Evolutionary conservation across 2,888 invertebrate species (phyloP).

Genomic region (Hypercompe scribonia): DNA sequence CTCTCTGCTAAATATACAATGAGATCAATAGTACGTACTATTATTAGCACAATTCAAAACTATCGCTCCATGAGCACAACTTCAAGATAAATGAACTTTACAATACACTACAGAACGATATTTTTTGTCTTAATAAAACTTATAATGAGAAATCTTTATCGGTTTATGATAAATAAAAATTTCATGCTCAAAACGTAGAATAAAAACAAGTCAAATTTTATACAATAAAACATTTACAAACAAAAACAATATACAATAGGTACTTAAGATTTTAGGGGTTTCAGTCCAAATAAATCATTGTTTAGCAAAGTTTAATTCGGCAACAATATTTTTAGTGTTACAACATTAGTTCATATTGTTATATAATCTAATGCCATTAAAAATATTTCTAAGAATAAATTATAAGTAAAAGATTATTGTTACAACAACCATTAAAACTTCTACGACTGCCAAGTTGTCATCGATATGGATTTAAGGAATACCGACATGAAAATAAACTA

Average conservation of each 20-base stretch:
- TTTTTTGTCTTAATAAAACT: slow-evolving; percentile 59
- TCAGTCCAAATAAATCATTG: slow-evolving; percentile 56
- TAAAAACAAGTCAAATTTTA: slow-evolving; percentile 39
- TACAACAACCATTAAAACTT: slow-evolving; percentile 41
- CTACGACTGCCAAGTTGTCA: slow-evolving; percentile 47
- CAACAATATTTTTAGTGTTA: slow-evolving; percentile 49
- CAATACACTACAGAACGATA: slow-evolving; percentile 61
- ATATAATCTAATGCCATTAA: slow-evolving; percentile 56
- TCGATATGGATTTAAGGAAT: slow-evolving; percentile 39
- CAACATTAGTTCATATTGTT: slow-evolving; percentile 49
- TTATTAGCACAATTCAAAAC: slow-evolving; percentile 58
- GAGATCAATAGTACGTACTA: slow-evolving; percentile 73
- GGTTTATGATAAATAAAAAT: slow-evolving; percentile 48
- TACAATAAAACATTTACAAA: slow-evolving; percentile 43
- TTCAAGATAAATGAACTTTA: slow-evolving; percentile 53
- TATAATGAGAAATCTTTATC: slow-evolving; percentile 51
- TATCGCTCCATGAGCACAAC: slow-evolving; percentile 68
- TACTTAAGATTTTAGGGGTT: slow-evolving; percentile 48
- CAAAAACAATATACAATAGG: slow-evolving; percentile 40
- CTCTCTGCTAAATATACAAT: slow-evolving; percentile 61
- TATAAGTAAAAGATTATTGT: slow-evolving; percentile 46
- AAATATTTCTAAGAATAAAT: slow-evolving; percentile 49
- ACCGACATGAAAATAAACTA: slow-evolving; percentile 34
- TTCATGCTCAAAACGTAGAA: slow-evolving; percentile 38
- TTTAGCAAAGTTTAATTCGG: slow-evolving; percentile 39